Evolutionary conservation across 2,113 vertebrate species (phyloP).

Genomic region (Protobothrops flavoviridis): DNA sequence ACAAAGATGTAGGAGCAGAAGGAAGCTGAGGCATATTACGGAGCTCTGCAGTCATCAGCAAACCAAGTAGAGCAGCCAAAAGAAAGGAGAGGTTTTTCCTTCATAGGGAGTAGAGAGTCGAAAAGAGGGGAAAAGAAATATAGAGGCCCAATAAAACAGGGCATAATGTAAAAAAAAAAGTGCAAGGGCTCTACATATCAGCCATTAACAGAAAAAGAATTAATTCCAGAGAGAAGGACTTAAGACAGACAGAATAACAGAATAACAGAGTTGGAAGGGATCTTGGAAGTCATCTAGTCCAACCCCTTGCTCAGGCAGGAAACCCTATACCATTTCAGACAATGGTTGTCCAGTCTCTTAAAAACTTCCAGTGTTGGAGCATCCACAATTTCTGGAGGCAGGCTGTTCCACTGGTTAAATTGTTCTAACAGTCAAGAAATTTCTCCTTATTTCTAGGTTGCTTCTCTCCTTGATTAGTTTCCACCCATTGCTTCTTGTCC

Average conservation of each 20-base stretch:
- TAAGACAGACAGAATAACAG: background rate
- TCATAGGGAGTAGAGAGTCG: background rate
- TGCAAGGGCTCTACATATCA: background rate
- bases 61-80: background rate
- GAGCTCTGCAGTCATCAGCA: background rate
- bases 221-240: background rate
- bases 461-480: no score
- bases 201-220: background rate
- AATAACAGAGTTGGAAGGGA: no score
- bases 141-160: background rate
- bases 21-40: background rate
- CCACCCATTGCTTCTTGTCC: no score
- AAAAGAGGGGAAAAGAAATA: background rate
- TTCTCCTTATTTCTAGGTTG: no score
- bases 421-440: no score
- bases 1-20: background rate
- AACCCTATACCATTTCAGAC: no score
- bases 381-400: no score
- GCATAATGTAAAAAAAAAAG: background rate
- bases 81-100: background rate
- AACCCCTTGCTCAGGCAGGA: no score
- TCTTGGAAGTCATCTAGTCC: no score
- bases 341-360: no score
- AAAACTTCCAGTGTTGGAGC: no score
- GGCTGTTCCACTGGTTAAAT: no score